Base-by-base conservation (phyloP, 1,140 invertebrate genomes). In the Drosophila asahinai region DNA sequence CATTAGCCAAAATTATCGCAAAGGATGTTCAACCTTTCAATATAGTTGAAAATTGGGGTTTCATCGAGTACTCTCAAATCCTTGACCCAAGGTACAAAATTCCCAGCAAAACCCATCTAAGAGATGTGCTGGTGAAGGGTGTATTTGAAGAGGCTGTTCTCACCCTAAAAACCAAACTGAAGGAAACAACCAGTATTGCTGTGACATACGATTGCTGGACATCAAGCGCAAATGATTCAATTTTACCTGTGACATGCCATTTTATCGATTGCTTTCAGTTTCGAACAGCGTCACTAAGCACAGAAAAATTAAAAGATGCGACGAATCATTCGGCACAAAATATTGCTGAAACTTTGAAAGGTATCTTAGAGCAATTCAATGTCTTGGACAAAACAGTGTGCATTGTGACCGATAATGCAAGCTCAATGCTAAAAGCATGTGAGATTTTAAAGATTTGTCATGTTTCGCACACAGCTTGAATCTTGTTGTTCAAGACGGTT, bases 31-130 rank as follows among this genome's bases (percentile, higher is more conserved):
- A 66, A n/a, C 15, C 15, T 15, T n/a, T n/a, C 15, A 15, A 42
- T n/a, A 42, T 42, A n/a, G 15, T 15, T n/a, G 15, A 42, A 42
- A 42, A 42, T 42, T 2, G n/a, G 7, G 62, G 11, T 67, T 67
- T 67, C 59, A 22, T 19, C 14, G 27, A 49, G 9, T 67, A 59
- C 47, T 49, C 43, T 51, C 47, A 68, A 22, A 49, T 60, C 22
- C 30, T 68, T 38, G 61, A 52, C 66, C 55, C 63, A 19, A 38
- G 63, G 7, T 74, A 74, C 17, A 74, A 67, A 47, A 19, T 74
- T 4, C 71, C 62, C n/a, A 74, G 49, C 62, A 54, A 51, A 36
- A 73, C 55, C 5, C 48, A 65, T 38, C 57, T 73, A 22, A 52
- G 61, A 52, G 55, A 64, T 38, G 52, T 55, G 15, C 52, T 55